phyloP scores from a whole-genome alignment of 2,888 invertebrate species.

The Pollenia labialis region DNA sequence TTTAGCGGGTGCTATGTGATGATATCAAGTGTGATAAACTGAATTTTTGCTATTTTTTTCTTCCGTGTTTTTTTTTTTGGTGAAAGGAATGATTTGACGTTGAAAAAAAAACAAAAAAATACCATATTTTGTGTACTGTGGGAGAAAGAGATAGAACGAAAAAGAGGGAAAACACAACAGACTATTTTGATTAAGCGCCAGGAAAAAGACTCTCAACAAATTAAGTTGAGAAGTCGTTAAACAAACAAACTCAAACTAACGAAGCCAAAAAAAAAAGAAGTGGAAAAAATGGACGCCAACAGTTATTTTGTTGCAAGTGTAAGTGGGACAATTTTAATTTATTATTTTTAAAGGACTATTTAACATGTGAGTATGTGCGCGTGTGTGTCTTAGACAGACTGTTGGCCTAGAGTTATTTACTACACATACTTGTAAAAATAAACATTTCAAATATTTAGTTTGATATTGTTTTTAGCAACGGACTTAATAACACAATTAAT shows the following conservation, averaged over 20 bases:
- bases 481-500: conserved; percentile 9
- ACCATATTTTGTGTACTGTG: not conserved
- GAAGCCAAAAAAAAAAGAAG: not conserved
- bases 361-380: not conserved
- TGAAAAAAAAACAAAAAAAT: conserved; percentile 9
- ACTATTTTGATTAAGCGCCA: conserved; percentile 50
- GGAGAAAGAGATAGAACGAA: not conserved
- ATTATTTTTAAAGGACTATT: conserved; percentile 18
- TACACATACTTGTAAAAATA: conserved; percentile 9
- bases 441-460: conserved; percentile 43
- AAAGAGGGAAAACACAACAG: not conserved
- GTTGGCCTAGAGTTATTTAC: conserved; percentile 20
- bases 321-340: conserved; percentile 40
- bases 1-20: not conserved
- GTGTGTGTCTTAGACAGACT: not conserved
- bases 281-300: conserved; percentile 26
- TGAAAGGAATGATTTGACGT: conserved; percentile 31
- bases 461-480: not conserved
- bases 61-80: not conserved
- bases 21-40: conserved; percentile 54
- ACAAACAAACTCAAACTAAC: conserved; percentile 11
- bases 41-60: conserved; percentile 31
- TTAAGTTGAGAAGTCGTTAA: conserved; percentile 48
- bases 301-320: conserved; percentile 37
- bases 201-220: conserved; percentile 45